Evolutionary conservation across 2,113 vertebrate species (phyloP).

Genomic region (Misgurnus anguillicaudatus): DNA sequence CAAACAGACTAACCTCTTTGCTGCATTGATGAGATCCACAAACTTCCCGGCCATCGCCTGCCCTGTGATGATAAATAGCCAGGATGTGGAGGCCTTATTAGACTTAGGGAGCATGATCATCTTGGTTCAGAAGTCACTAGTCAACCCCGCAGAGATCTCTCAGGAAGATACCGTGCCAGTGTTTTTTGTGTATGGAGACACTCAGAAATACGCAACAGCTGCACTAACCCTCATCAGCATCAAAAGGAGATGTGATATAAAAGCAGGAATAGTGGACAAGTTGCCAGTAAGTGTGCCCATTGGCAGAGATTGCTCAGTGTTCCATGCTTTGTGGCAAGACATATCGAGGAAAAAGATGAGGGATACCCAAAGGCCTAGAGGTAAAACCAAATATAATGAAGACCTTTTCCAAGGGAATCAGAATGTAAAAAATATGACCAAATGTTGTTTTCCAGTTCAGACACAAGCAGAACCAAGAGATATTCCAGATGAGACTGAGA

Average conservation of each 20-base stretch:
- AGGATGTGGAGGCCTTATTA: conserved; percentile 6
- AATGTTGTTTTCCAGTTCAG: too few species aligned
- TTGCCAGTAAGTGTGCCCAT: background rate
- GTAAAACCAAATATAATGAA: background rate
- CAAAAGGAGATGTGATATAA: background rate
- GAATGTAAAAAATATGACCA: too few species aligned
- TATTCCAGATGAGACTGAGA: background rate
- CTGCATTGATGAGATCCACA: background rate
- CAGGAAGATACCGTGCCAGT: background rate
- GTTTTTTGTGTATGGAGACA: background rate
- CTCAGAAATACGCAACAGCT: background rate
- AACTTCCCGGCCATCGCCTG: background rate
- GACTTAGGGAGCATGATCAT: background rate
- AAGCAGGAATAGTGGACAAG: background rate
- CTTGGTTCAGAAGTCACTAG: background rate
- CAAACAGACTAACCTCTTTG: background rate
- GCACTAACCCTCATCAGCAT: background rate
- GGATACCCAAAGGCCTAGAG: too few species aligned
- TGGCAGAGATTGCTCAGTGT: background rate
- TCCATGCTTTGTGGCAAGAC: background rate
- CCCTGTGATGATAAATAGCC: background rate
- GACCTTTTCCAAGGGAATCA: background rate
- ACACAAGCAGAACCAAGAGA: background rate
- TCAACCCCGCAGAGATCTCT: background rate
- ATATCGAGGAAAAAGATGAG: too few species aligned